phyloP scores from a whole-genome alignment of 2,797 vertebrate genomes.

The Lagorchestes hirsutus region DNA sequence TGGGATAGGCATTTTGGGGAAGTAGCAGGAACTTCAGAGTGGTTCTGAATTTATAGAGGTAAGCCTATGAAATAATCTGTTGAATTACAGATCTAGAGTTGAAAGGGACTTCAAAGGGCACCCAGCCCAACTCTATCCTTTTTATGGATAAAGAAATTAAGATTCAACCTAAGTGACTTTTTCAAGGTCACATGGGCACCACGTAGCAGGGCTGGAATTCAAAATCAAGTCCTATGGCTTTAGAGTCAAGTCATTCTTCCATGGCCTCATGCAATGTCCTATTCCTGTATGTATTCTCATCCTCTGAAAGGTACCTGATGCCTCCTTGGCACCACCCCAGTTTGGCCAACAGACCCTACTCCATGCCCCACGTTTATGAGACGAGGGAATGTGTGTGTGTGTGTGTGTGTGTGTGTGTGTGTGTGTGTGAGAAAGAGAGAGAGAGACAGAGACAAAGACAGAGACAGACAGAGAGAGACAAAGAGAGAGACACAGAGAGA shows the following conservation, averaged over 20 bases:
- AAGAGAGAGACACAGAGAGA: too few species aligned
- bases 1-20: background rate
- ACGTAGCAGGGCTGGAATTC: background rate
- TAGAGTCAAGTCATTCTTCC: background rate
- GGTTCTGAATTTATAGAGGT: background rate
- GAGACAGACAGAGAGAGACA: too few species aligned
- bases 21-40: too few species aligned
- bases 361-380: background rate
- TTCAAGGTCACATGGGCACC: background rate
- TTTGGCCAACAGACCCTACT: background rate
- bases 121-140: background rate
- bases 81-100: background rate
- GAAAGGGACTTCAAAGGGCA: accelerated
- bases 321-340: background rate
- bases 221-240: background rate
- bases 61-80: background rate
- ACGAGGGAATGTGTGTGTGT: background rate
- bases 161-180: background rate
- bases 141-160: background rate
- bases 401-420: too few species aligned
- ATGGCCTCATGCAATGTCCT: background rate
- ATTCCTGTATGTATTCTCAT: too few species aligned
- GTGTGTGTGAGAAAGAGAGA: too few species aligned
- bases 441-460: too few species aligned
- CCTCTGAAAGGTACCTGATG: background rate